Evolutionary conservation across 2,888 invertebrate species (phyloP), one percentile per base, ranked within the genome.

Genomic region (Drosophila austrosaltans): DNA sequence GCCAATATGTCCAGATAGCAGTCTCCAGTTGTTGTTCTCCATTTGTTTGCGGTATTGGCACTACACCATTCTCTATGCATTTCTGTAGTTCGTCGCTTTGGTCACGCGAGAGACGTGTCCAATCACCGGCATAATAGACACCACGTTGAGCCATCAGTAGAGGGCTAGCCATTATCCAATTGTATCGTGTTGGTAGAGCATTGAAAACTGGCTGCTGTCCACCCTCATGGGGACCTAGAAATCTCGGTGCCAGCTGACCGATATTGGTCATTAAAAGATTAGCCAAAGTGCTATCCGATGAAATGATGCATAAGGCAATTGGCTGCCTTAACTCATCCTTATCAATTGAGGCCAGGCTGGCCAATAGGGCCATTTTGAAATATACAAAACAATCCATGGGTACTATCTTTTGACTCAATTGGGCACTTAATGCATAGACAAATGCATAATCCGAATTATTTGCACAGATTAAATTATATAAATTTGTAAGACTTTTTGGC

Each of bases 311-410:
- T 22, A 92, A 58, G 0, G 91, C 89, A 6, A 92, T 87, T 0
- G 92, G 92, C 1, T 90, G 66, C 2, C 86, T 80, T 66, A 89
- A 57, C 10, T 85, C 84, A 32, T 89, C 86, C 1, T 77, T 67
- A 72, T 91, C 91, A 32, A 92, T 82, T 44, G 93, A 93, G 10
- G 90, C 92, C 25, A 93, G 82, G 69, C 93, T 93, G 3, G 92
- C 83, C 20, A 93, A 79, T 10, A 93, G 77, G 6, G 91, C 90
- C 76, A 93, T 90, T 82, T 93, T 93, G 0, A 93, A 78, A 68
- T 92, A 91, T 0, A 93, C 90, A 78, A 91, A 93, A 40, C 92
- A 91, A 58, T 92, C 90, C 84, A 91, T 91, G 3, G 93, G 93
- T 42, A 91, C 90, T 3, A 89, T 77, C 3, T 91, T 86, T 63